Evolutionary conservation across 2,888 invertebrate genomes (phyloP).

Genomic region (Panorpa germanica): DNA sequence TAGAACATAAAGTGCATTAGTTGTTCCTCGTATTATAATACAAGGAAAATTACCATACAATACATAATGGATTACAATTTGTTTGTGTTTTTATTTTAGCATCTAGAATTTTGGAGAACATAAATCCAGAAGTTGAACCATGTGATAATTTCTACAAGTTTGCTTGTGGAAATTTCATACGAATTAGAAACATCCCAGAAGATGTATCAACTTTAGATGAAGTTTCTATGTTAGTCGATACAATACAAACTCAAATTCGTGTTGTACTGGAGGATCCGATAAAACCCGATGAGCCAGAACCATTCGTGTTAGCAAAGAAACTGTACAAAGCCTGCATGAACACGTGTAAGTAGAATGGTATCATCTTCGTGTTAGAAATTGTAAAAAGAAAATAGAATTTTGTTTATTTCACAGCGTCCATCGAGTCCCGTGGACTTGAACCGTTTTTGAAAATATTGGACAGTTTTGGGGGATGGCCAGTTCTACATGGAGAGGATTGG

Average conservation of each 20-base stretch:
- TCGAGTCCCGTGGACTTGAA: slow-evolving; percentile 56
- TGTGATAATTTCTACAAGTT: slow-evolving; percentile 65
- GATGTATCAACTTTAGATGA: slow-evolving; percentile 30
- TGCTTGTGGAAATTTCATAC: slow-evolving; percentile 52
- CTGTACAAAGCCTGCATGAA: slow-evolving; percentile 27
- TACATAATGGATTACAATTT: too few species aligned
- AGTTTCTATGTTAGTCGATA: slow-evolving; percentile 24
- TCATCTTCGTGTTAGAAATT: too few species aligned
- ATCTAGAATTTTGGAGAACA: slow-evolving; percentile 40
- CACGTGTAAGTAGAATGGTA: slow-evolving; percentile 19
- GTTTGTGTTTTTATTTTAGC: slow-evolving; percentile 23
- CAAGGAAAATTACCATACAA: too few species aligned
- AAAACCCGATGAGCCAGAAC: slow-evolving; percentile 19
- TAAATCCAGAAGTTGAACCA: slow-evolving; percentile 46
- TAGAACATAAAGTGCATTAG: too few species aligned
- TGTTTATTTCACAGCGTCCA: slow-evolving; percentile 35
- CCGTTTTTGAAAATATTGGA: slow-evolving; percentile 54
- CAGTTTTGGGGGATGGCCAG: slow-evolving; percentile 86
- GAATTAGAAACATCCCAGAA: slow-evolving; percentile 48
- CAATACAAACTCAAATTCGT: slow-evolving; percentile 24
- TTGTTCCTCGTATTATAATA: too few species aligned
- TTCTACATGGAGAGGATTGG: slow-evolving; percentile 63
- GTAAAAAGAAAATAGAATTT: neutral
- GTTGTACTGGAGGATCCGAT: slow-evolving; percentile 22
- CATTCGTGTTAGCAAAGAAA: slow-evolving; percentile 24